A percentile compares a stretch with the other conserved stretches of the same genome.
phyloP scores from a whole-genome alignment of 2,888 invertebrate species.

The Campoletis raptor region DNA sequence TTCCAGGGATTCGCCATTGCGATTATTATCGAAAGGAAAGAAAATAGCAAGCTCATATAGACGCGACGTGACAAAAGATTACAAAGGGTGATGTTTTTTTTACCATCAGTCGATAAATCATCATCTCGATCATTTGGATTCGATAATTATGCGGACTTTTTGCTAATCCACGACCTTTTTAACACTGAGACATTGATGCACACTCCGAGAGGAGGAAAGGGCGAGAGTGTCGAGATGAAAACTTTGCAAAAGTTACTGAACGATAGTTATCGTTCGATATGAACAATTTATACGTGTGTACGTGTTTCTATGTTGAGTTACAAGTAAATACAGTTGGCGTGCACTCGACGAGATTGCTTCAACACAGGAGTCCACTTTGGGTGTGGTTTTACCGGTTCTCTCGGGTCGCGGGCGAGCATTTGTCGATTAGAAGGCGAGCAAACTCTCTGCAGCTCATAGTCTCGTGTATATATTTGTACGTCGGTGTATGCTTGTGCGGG shows the following conservation, averaged over 20 bases:
- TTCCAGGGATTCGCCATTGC: neutral
- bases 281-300: neutral
- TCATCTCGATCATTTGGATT: neutral
- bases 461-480: neutral
- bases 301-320: neutral
- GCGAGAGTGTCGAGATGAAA: neutral
- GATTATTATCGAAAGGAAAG: neutral
- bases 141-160: neutral
- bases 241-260: neutral
- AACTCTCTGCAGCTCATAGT: conserved; percentile 59
- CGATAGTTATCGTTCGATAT: conserved; percentile 7
- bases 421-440: conserved; percentile 78
- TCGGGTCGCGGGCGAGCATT: conserved; percentile 70
- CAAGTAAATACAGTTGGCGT: neutral
- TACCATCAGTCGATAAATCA: neutral
- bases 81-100: neutral
- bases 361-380: conserved; percentile 71
- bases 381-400: conserved; percentile 83
- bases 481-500: neutral
- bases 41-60: neutral
- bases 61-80: neutral
- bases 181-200: neutral
- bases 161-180: neutral
- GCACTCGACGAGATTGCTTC: conserved; percentile 36
- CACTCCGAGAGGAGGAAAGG: neutral